Base-by-base conservation (phyloP, 2,113 vertebrate species). In the Cricetomys ansorgei region DNA sequence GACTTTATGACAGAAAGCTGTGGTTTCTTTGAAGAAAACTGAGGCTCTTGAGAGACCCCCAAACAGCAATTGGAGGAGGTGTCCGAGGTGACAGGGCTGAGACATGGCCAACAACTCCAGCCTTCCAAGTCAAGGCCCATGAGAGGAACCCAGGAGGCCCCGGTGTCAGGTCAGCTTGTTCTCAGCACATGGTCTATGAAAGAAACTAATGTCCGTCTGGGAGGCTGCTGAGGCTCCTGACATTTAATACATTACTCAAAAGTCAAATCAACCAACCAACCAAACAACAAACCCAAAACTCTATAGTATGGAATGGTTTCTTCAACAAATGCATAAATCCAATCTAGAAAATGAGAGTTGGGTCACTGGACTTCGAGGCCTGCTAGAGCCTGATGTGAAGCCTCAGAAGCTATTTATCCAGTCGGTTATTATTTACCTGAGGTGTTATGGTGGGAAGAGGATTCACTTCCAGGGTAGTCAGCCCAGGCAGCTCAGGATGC, bases 21-120 rank as follows among this genome's bases (percentile, higher is more conserved):
- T 85, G 45, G 50, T 77, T 91, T 48, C 53, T 92, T 81, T 94
- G 45, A 83, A 87, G 79, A 79, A 83, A 95, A 95, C 40, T n/a
- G 88, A 90, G 62, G 40, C 59, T 87, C 50, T 69, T 69, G 50
- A 84, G 37, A 57, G 13, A 37, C 50, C 43, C 13, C 23, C 37
- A 67, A 57, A 15, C 77, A 53, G 83, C 48, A 72, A 65, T 53
- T 53, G 31, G 62, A 96, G 31, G 69, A 94, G 59, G 43, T 94
- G 34, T 75, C n/a, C 59, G 29, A 81, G 45, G 45, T 57, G 70
- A 87, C 62, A 73, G 62, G n/a, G 45, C 21, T 65, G 7, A 43
- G 13, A 81, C 37, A 67, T 65, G 64, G 67, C 5, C 69, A 43
- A 37, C 10, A 94, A 37, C 45, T 70, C 70, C 11, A 57, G 53